Evolutionary conservation across 35 echinoderm and acorn worm genomes (phyloP), one percentile per base, ranked within the genome.

Genomic region (Apostichopus parvimensis): DNA sequence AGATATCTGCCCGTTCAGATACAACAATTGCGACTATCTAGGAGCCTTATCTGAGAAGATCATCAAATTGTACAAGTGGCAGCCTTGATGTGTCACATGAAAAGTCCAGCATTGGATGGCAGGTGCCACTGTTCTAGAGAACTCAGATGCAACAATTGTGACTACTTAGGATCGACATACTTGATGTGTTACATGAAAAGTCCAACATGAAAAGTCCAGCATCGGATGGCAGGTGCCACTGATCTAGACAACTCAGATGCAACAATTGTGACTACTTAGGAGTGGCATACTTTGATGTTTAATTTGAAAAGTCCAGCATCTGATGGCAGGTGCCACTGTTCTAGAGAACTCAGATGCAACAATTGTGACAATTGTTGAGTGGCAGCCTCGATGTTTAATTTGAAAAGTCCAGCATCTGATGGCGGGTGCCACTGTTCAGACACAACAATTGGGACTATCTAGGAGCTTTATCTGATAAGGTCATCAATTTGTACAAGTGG

Each of bases 11-110:
- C 94, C 97, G 65, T 96, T 99, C 60, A 65, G 52, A 5, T 82
- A 89, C 18, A 94, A 95, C 80, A 87, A 88, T 53, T 62, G 77
- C 7, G 53, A 85, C 77, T 94, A 92, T 64, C 91, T 99, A 3
- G 95, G 94, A 25, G 93, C 93, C 15, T 80, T 99, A 14, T 94
- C 97, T 11, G 95, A 99, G 11, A 99, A 99, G 65, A 87, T 93
- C 45, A 72, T 99, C 34, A 99, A 99, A 86, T 57, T 98, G 26
- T 94, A 92, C 87, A 92, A 66, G 45, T 96, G 95, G 92, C 57
- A 88, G 68, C 34, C 68, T 13, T 88, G 86, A 87, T 61, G 58
- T 61, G 12, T 61, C 34, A 45, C 34, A 45, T 45, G 34, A 45
- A 79, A 91, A 64, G 57, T 86, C 3, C 97, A 99, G 89, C 95